Evolutionary conservation across 2,888 invertebrate species (phyloP), one percentile per base, ranked within the genome.

Genomic region (Coleophora flavipennella): DNA sequence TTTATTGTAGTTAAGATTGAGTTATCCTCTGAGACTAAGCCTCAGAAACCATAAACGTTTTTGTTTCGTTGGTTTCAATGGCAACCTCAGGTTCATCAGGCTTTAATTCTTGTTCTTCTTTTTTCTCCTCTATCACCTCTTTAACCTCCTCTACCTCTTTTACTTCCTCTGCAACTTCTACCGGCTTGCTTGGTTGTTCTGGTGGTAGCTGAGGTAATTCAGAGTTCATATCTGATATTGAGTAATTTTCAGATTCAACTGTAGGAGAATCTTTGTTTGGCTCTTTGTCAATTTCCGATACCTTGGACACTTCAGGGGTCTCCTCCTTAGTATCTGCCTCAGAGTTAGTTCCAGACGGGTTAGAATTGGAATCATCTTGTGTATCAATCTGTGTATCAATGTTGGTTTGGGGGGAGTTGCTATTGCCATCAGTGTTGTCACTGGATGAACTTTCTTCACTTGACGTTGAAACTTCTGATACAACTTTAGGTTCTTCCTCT

Each of bases 391-490:
- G 65, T 27, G 57, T 55, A 43, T 76, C 67, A 56, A 57, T 45
- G n/a, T 57, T 72, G 33, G 64, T 51, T 51, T 79, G 83, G 3
- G 85, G 81, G 8, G 85, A 84, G 48, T 74, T 78, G 45, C 83
- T 81, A 43, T 77, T 83, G 1, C 74, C 74, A 62, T 81, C 80
- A 41, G 75, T 81, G 38, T 79, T 81, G 39, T 81, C 84, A 63
- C 80, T 81, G 9, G 80, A 80, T 27, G 79, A 79, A 50, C 78
- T 83, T 49, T 81, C 81, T 49, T 83, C 84, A 57, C 78, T 81
- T 29, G 81, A 78, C 33, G 75, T 73, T 34, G 66, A 71, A 1
- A 76, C 66, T 57, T 83, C 81, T 41, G 71, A 66, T 38, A 70
- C 63, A 11, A 63, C 57, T 55, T 79, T 79, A 10, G 61, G 51